These are phyloP conservation scores for Spea multiplicata DNA, from an alignment of 2,113 vertebrate species.

Conservation along the genomic window DNA sequence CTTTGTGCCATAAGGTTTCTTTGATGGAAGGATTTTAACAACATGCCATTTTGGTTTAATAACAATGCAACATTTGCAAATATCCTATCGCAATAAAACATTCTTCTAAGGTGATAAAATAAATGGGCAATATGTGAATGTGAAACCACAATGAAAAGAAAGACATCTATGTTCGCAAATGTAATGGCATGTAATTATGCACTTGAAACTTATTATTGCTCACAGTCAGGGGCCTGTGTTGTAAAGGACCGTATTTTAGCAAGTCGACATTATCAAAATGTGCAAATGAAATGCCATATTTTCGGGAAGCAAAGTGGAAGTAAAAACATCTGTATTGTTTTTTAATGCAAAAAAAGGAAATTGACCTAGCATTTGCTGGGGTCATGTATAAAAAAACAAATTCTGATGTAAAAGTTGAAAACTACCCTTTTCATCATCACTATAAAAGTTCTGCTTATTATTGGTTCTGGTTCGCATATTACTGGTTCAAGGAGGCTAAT, in stretches of 20 bases:
- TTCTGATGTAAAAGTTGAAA: no score
- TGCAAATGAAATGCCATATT: conserved; percentile 13
- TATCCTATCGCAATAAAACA: conserved; percentile 36
- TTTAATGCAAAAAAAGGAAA: neutral
- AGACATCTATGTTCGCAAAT: conserved; percentile 29
- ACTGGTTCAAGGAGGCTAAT: no score
- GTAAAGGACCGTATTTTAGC: conserved; percentile 10
- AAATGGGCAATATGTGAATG: conserved; percentile 44
- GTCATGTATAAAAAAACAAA: no score
- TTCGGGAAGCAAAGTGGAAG: conserved; percentile 20
- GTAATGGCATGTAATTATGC: conserved; percentile 42
- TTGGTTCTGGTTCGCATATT: no score
- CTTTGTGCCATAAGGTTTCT: conserved; percentile 30
- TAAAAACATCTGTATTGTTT: neutral
- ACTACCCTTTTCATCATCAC: no score
- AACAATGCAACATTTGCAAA: conserved; percentile 39
- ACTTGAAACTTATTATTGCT: conserved; percentile 36
- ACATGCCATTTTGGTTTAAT: conserved; percentile 35
- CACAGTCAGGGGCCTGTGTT: conserved; percentile 36
- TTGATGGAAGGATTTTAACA: conserved; percentile 25
- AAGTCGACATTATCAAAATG: conserved; percentile 12
- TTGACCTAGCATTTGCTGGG: no score
- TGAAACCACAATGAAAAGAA: conserved; percentile 30
- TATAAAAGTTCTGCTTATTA: no score
- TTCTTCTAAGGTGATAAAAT: conserved; percentile 40